phyloP scores from a whole-genome alignment of 2,888 invertebrate genomes.

The Agriopis leucophaearia region DNA sequence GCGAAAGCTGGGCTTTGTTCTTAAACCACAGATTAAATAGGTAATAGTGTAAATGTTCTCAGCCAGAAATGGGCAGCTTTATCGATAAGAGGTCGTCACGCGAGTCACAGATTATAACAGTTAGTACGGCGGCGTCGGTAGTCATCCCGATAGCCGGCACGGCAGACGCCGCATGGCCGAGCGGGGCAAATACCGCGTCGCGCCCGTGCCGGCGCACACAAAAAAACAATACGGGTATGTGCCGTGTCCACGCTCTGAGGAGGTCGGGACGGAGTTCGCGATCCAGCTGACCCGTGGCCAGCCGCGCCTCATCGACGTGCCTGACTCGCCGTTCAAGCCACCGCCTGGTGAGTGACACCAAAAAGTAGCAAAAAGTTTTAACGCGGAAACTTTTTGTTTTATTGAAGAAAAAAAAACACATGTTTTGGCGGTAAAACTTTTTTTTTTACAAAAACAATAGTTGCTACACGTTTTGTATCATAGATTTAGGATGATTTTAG shows the following conservation, averaged over 20 bases:
- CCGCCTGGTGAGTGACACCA: constrained; percentile 64
- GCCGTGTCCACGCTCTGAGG: constrained; percentile 83
- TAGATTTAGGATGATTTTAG: too few species aligned
- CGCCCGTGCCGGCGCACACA: constrained; percentile 79
- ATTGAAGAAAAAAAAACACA: not conserved
- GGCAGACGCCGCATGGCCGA: constrained; percentile 85
- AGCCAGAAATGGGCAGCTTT: constrained; percentile 54
- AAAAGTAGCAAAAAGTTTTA: constrained; percentile 4
- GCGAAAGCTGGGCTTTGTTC: constrained; percentile 41
- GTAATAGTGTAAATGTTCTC: constrained; percentile 48
- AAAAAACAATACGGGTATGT: constrained; percentile 83
- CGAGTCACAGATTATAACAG: constrained; percentile 40
- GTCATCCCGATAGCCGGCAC: constrained; percentile 41
- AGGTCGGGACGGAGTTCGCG: constrained; percentile 81
- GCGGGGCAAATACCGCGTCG: constrained; percentile 82
- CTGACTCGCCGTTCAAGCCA: constrained; percentile 69
- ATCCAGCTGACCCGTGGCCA: constrained; percentile 64
- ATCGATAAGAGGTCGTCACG: constrained; percentile 60
- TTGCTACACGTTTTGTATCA: not conserved
- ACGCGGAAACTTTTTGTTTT: not conserved
- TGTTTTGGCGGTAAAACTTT: not conserved
- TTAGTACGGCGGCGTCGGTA: constrained; percentile 47
- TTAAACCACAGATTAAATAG: not conserved
- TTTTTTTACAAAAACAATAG: not conserved
- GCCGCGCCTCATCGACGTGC: constrained; percentile 57